Conservation (phyloP, 2,888 invertebrate species). For the Eristalis intricaria region DNA sequence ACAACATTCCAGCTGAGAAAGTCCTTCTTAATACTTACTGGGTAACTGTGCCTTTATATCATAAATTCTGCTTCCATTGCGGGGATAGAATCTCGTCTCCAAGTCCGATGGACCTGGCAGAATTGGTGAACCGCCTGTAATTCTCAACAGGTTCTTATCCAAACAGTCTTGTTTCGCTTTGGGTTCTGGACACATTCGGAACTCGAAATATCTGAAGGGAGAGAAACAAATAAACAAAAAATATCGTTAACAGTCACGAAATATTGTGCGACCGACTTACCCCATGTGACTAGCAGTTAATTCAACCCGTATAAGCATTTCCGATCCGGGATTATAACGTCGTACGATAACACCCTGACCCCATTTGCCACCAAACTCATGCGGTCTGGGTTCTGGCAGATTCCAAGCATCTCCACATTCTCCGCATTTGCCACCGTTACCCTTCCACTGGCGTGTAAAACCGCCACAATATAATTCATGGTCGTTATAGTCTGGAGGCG, state of each 20-base stretch:
- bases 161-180: conserved; percentile 89
- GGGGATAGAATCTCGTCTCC: conserved; percentile 87
- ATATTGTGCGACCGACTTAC: conserved; percentile 72
- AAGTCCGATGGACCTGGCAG: conserved; percentile 82
- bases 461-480: conserved; percentile 94
- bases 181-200: conserved; percentile 89
- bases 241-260: no score
- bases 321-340: conserved; percentile 86
- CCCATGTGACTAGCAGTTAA: conserved; percentile 94
- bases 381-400: conserved; percentile 85
- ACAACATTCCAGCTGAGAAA: no score
- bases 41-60: conserved; percentile 87
- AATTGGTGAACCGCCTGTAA: conserved; percentile 81
- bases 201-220: conserved; percentile 86
- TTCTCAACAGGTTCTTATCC: conserved; percentile 86
- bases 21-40: conserved; percentile 73
- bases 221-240: background rate
- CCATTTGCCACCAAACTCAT: conserved; percentile 92
- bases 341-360: conserved; percentile 91
- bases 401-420: conserved; percentile 94
- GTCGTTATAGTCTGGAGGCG: conserved; percentile 94
- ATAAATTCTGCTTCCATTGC: conserved; percentile 90
- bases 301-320: conserved; percentile 89
- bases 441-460: conserved; percentile 90
- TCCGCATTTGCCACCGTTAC: conserved; percentile 92